Evolutionary conservation across 2,888 invertebrate species (phyloP).

Genomic region (Limnephilus lunatus): DNA sequence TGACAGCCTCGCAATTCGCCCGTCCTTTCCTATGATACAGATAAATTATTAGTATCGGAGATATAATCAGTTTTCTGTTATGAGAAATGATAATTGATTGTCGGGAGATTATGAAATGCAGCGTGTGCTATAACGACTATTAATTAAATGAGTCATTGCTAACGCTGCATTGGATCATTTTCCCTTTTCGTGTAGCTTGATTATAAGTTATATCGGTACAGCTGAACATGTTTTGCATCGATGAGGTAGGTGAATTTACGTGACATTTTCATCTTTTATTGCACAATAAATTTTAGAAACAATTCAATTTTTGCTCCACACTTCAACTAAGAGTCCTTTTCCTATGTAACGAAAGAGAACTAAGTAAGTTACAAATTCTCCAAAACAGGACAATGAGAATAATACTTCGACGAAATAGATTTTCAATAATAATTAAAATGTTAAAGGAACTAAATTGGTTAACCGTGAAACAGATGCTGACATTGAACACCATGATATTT

Average conservation of each 20-base stretch:
- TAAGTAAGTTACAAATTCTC: too few relatives aligned
- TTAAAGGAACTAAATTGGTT: too few relatives aligned
- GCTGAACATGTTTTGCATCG: not conserved
- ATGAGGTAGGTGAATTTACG: not conserved
- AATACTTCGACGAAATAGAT: too few relatives aligned
- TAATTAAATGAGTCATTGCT: not conserved
- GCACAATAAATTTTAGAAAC: not conserved
- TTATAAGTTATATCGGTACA: not conserved
- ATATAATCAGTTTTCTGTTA: constrained; percentile 5
- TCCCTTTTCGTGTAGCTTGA: not conserved
- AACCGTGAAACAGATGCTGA: too few relatives aligned
- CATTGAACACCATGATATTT: too few relatives aligned
- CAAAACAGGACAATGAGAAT: too few relatives aligned
- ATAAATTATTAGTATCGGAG: not conserved
- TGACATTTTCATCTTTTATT: not conserved
- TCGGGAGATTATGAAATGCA: not conserved
- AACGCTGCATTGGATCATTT: not conserved
- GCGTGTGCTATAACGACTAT: not conserved
- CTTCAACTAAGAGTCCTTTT: too few relatives aligned
- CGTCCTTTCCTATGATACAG: not conserved
- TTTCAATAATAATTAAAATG: too few relatives aligned
- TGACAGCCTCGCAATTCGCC: not conserved
- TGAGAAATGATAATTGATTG: not conserved
- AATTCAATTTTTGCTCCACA: too few relatives aligned
- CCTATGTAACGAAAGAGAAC: too few relatives aligned